Evolutionary conservation across 2,888 invertebrate genomes (phyloP).

Genomic region (Sesia apiformis): DNA sequence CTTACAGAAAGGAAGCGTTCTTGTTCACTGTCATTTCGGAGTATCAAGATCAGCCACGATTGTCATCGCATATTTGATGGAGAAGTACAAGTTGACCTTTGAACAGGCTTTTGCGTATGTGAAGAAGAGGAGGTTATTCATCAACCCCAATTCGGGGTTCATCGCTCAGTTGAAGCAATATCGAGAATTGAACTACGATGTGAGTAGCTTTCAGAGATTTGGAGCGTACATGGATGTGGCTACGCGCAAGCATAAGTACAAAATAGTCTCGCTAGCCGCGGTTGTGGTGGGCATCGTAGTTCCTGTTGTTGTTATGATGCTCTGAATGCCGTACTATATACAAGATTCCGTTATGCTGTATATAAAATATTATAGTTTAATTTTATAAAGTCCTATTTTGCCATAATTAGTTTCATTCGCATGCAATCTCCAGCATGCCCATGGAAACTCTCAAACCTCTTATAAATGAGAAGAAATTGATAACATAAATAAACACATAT

Average conservation of each 20-base stretch:
- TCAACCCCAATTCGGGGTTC: constrained; percentile 96
- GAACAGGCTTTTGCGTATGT: constrained; percentile 92
- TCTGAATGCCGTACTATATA: constrained; percentile 18
- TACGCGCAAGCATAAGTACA: constrained; percentile 52
- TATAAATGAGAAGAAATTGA: too few relatives aligned
- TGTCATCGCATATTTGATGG: constrained; percentile 96
- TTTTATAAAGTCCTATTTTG: too few relatives aligned
- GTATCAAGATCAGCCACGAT: constrained; percentile 95
- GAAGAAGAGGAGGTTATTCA: constrained; percentile 88
- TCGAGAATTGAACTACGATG: constrained; percentile 44
- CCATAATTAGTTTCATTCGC: too few relatives aligned
- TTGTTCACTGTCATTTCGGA: constrained; percentile 97
- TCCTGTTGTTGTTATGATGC: constrained; percentile 47
- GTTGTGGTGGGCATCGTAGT: constrained; percentile 46
- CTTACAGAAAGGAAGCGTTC: constrained; percentile 78
- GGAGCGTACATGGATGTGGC: constrained; percentile 56
- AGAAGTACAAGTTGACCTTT: constrained; percentile 86
- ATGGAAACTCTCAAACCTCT: too few relatives aligned
- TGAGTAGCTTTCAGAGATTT: constrained; percentile 42
- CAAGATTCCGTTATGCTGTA: too few relatives aligned
- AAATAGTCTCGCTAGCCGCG: constrained; percentile 52
- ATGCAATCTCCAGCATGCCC: too few relatives aligned
- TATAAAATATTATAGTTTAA: too few relatives aligned
- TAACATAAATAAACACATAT: too few relatives aligned
- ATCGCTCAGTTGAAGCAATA: constrained; percentile 90